Evolutionary conservation across 1,140 invertebrate genomes (phyloP), one percentile per base, ranked within the genome.

Genomic region (Diprion similis): DNA sequence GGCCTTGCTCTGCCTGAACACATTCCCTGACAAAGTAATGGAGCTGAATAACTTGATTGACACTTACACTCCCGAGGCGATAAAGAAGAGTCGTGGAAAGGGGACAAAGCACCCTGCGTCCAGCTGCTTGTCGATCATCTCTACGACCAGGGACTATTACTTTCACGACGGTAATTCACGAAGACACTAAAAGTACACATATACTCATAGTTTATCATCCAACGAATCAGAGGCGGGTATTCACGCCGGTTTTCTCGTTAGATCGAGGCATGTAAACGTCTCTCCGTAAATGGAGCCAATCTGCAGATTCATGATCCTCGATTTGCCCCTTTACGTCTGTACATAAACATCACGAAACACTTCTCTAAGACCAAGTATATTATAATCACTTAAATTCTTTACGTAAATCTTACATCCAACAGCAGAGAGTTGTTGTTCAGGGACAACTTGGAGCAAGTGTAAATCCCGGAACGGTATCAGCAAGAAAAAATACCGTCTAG

Each of bases 41-140:
- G 75, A 86, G 24, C 72, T 86, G 9, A 86, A 86, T 68, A 77
- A 72, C 15, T 76, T 83, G 18, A 83, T 86, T 24, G 78, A 83
- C 65, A 78, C 73, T 51, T 82, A 82, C 46, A 82, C 75, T 71
- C 84, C 84, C 0, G 69, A 78, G 37, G 76, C 76, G 4, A 71
- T 79, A 7, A 82, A 78, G 72, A 76, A 76, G 68, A 78, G 64
- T 65, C 71, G 70, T 24, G 75, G 71, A 19, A 68, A 73, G 4
- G 46, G 72, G 9, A 59, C 51, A 13, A 4, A 59, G 11, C 51
- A 13, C 11, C 11, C 11, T 13, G 11, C 51, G n/a, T 8, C 51
- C 11, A 15, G 24, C 24, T 37, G 51, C n/a, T 17, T 17, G 51
- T 59, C 51, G 51, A 59, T 59, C 51, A 17, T 13, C 9, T 59